These are phyloP conservation scores for Hypocryptadius cinnamomeus DNA, from an alignment of 2,113 vertebrate species.

Conservation along the genomic window DNA sequence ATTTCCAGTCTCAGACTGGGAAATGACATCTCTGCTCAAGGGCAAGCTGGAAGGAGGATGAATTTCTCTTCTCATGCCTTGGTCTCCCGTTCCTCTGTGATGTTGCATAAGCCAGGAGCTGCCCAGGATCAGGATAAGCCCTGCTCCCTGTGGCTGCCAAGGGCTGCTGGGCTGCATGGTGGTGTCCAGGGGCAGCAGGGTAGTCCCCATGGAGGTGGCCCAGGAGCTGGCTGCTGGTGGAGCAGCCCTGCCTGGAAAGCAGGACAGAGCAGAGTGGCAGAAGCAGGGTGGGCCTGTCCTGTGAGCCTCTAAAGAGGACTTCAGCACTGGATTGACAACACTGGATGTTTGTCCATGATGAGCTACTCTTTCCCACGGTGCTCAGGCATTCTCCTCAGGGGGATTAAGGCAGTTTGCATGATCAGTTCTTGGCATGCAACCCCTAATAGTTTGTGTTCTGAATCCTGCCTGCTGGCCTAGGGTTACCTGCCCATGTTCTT, in stretches of 20 bases:
- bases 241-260: neutral
- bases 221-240: neutral
- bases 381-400: neutral
- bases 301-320: neutral
- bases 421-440: neutral
- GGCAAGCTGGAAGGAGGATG: neutral
- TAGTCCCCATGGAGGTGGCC: neutral
- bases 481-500: neutral
- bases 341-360: rapidly evolving
- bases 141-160: neutral
- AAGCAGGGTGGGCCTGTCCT: neutral
- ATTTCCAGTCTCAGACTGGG: neutral
- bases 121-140: neutral
- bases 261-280: neutral
- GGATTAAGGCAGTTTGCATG: neutral
- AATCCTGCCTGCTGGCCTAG: neutral
- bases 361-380: neutral
- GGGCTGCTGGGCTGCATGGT: rapidly evolving
- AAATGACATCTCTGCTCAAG: neutral
- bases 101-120: neutral
- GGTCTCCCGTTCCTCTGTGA: neutral
- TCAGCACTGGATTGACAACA: rapidly evolving
- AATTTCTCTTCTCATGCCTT: neutral
- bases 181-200: neutral
- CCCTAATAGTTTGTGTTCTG: neutral